Percentiles rank a stretch among this genome's conserved stretches.
phyloP scores from a whole-genome alignment of 2,113 vertebrate genomes.

The Trematocara macrostoma region DNA sequence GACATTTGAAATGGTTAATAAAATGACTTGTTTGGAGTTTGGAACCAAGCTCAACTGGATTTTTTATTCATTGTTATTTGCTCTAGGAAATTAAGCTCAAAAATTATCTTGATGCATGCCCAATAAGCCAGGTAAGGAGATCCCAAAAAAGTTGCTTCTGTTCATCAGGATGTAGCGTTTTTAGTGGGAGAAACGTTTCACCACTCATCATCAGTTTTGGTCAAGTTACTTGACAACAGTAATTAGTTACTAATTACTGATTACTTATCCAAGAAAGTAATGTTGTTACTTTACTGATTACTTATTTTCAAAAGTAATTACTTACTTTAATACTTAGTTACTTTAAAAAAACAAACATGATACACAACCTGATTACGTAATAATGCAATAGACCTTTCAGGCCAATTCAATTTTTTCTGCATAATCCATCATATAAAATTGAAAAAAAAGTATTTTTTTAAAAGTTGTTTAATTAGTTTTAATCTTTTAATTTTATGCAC shows the following conservation, averaged over 20 bases:
- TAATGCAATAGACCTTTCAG: background rate
- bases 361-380: background rate
- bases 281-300: background rate
- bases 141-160: background rate
- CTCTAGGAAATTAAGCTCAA: background rate
- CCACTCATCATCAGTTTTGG: background rate
- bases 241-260: background rate
- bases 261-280: background rate
- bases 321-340: background rate
- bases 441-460: background rate
- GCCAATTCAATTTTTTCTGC: fast-evolving
- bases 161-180: background rate
- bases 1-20: background rate
- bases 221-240: background rate
- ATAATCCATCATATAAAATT: background rate
- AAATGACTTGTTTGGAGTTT: background rate
- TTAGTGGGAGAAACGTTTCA: background rate
- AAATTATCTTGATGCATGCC: background rate
- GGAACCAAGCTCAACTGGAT: background rate
- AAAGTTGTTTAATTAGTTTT: background rate
- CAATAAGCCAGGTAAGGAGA: background rate
- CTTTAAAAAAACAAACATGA: background rate
- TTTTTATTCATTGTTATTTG: background rate
- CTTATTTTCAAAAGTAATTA: background rate
- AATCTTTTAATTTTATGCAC: background rate